Evolutionary conservation across 1,140 invertebrate species (phyloP), one percentile per base, ranked within the genome.

Genomic region (Pseudomyrmex sp.): DNA sequence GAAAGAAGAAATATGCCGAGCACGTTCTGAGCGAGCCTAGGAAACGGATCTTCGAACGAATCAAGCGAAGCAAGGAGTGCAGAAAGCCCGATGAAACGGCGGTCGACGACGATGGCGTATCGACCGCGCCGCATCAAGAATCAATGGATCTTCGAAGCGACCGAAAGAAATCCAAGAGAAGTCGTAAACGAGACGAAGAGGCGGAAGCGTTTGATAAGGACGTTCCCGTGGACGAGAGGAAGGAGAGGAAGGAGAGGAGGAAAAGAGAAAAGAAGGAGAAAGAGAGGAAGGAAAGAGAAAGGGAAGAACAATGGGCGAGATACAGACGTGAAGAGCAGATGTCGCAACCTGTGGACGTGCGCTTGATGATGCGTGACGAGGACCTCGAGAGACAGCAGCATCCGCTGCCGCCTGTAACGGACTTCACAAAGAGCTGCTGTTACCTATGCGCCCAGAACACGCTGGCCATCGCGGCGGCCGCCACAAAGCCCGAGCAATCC

Each of bases 351-450:
- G 52, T 18, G 62, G 65, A 58, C 7, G n/a, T 13, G 15, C 12
- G 12, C 18, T 10, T 5, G 5, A 10, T 23, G 2, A 10, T 35
- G 4, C 50, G 7, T 26, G 20, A 23, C 2, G 50, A 73, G 0
- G 46, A 80, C 7, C 10, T 52, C 52, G 1, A 2, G 56, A 8
- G 20, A 70, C 18, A 8, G 4, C 23, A 15, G 35, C 61, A n/a
- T 2, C 61, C 23, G 1, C 54, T 54, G 10, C n/a, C 26, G 44
- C 35, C 12, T 26, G 10, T 35, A 46, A 48, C 10, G 15, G 76
- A 90, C 62, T 66, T 83, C 10, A 62, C 70, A 0, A 89, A 90
- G 50, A 89, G 12, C n/a, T 90, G 88, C 70, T 90, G 88, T 9
- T 89, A 88, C 26, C n/a, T 89, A 5, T 90, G 88, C 26, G 88